Evolutionary conservation across 64 coral and sea anemone genomes (phyloP).

Genomic region (Cladopsammia gracilis): DNA sequence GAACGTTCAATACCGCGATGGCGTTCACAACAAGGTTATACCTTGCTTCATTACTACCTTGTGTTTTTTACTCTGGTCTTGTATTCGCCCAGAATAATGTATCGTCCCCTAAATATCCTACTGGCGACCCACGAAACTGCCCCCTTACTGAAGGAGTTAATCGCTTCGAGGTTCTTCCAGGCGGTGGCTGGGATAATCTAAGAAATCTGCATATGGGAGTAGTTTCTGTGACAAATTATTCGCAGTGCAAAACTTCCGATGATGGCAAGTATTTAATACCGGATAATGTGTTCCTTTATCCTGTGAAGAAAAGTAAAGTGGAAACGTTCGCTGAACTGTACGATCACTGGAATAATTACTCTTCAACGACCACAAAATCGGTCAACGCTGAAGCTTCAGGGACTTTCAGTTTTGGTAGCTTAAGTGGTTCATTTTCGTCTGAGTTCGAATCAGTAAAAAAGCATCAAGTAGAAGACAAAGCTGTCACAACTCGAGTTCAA

Average conservation of each 20-base stretch:
- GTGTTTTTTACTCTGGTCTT: background rate
- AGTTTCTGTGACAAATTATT: slow-evolving; percentile 86
- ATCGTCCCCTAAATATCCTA: background rate
- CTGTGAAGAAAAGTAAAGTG: slow-evolving; percentile 88
- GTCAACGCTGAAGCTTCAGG: slow-evolving; percentile 66
- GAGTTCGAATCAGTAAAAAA: slow-evolving; percentile 86
- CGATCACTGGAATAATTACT: slow-evolving; percentile 88
- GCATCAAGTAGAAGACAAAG: slow-evolving; percentile 88
- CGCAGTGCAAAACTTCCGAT: slow-evolving; percentile 77
- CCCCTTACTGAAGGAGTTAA: slow-evolving; percentile 17
- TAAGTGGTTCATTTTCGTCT: slow-evolving; percentile 74
- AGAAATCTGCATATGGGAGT: slow-evolving; percentile 86
- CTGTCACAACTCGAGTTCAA: slow-evolving; percentile 88
- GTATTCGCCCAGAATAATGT: background rate
- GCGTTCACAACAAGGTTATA: background rate
- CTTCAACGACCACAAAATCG: slow-evolving; percentile 78
- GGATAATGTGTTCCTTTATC: slow-evolving; percentile 62
- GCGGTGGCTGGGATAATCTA: slow-evolving; percentile 91
- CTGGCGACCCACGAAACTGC: slow-evolving; percentile 81
- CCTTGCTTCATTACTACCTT: background rate
- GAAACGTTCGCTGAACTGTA: slow-evolving; percentile 64
- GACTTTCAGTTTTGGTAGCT: background rate
- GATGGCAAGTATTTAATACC: slow-evolving; percentile 90
- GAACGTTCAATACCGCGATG: background rate
- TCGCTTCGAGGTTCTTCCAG: slow-evolving; percentile 87